Percentiles rank a stretch among this genome's conserved stretches.
Conservation (phyloP, 2,888 invertebrate genomes). For the Elmis aenea region DNA sequence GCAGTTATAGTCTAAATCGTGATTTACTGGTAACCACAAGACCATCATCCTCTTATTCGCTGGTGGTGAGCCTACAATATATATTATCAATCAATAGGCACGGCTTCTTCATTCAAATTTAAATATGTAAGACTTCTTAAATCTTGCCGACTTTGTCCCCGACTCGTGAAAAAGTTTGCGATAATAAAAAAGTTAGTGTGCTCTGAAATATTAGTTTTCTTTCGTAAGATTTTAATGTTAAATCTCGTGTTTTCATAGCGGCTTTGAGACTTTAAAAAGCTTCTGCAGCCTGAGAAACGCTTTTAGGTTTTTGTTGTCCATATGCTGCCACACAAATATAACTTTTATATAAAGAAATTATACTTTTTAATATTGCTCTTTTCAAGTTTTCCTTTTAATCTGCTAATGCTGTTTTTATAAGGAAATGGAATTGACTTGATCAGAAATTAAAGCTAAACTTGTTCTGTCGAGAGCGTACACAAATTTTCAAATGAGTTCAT, state of each 20-base stretch:
- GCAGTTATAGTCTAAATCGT: constrained; percentile 26
- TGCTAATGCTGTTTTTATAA: too few relatives aligned
- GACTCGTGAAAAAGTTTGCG: constrained; percentile 20
- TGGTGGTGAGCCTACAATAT: too few relatives aligned
- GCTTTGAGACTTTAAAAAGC: constrained; percentile 20
- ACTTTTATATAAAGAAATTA: constrained; percentile 34
- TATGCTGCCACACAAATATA: too few relatives aligned
- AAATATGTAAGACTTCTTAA: too few relatives aligned
- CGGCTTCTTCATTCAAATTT: too few relatives aligned
- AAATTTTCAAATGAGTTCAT: too few relatives aligned
- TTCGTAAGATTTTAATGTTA: constrained; percentile 32
- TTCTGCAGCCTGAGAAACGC: constrained; percentile 12
- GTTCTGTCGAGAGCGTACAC: too few relatives aligned
- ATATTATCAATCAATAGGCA: too few relatives aligned
- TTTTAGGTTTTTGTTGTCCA: constrained; percentile 23
- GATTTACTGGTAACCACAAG: constrained; percentile 12
- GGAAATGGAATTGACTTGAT: too few relatives aligned
- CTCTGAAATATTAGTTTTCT: constrained; percentile 33
- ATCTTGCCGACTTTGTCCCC: too few relatives aligned
- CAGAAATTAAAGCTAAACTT: too few relatives aligned
- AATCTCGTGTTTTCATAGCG: constrained; percentile 21
- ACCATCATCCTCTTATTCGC: too few relatives aligned
- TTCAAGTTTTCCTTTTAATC: constrained; percentile 11
- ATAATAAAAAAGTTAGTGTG: constrained; percentile 27
- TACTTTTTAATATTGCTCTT: constrained; percentile 25